These are phyloP conservation scores for Potamarius usumacintae DNA, from an alignment of 2,113 vertebrate species.

Conservation along the genomic window DNA sequence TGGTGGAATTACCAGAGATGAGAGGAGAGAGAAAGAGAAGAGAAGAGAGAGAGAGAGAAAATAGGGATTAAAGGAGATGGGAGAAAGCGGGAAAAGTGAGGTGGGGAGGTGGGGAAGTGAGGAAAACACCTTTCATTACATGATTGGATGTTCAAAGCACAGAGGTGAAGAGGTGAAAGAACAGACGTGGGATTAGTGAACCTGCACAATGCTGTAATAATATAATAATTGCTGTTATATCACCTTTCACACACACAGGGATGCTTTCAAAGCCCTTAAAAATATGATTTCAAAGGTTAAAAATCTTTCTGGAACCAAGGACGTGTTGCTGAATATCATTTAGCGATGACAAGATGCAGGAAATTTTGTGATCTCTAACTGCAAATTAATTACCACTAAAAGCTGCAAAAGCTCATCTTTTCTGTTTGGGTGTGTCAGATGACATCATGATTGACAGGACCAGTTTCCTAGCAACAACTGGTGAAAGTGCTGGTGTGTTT, in stretches of 20 bases:
- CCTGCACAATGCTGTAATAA: background rate
- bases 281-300: background rate
- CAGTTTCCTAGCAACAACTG: background rate
- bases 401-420: background rate
- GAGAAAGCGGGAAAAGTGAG: background rate
- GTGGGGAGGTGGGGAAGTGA: background rate
- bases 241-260: background rate
- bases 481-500: background rate
- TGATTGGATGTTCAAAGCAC: slow-evolving; percentile 48
- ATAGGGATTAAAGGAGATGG: slow-evolving; percentile 11
- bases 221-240: background rate
- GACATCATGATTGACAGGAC: background rate
- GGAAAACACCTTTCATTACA: slow-evolving; percentile 52
- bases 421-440: background rate
- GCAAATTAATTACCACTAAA: background rate
- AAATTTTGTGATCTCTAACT: background rate
- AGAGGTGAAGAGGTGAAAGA: slow-evolving; percentile 28
- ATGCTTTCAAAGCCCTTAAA: background rate
- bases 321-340: background rate
- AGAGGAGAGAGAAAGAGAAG: background rate
- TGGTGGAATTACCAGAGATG: slow-evolving; percentile 62
- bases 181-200: slow-evolving; percentile 11
- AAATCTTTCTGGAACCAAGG: background rate
- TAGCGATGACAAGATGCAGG: background rate
- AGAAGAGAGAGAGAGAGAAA: slow-evolving; percentile 12